phyloP scores from a whole-genome alignment of 2,888 invertebrate species.

The Caenorhabditis doughertyi region DNA sequence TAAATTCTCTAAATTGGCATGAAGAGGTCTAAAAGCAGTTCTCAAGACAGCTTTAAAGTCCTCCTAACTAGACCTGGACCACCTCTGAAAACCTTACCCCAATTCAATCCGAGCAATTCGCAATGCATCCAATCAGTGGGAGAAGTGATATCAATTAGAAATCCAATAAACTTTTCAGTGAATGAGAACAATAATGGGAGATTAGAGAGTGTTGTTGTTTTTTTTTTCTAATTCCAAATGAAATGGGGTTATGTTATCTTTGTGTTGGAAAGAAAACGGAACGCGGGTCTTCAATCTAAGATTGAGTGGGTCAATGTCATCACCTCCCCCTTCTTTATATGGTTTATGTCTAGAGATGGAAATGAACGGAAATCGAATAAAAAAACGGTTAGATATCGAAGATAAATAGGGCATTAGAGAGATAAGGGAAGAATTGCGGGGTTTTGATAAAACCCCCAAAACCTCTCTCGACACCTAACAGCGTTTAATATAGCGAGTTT shows the following conservation, averaged over 20 bases:
- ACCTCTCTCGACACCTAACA: no score
- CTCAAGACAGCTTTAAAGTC: no score
- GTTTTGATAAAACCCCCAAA: neutral
- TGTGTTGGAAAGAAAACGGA: slow-evolving; percentile 2
- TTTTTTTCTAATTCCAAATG: neutral
- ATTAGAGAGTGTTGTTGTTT: neutral
- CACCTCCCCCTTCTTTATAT: slow-evolving; percentile 8
- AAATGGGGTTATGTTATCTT: slow-evolving; percentile 42
- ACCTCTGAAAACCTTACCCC: slow-evolving; percentile 31
- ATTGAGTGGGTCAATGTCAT: slow-evolving; percentile 36
- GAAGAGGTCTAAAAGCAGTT: no score
- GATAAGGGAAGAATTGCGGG: neutral
- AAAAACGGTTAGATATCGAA: neutral
- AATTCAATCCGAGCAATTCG: slow-evolving; percentile 47
- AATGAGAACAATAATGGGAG: neutral
- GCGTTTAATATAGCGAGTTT: no score
- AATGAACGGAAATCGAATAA: neutral
- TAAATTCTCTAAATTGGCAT: no score
- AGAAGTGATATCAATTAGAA: no score
- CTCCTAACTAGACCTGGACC: neutral
- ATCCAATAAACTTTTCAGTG: neutral
- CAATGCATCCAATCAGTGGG: slow-evolving; percentile 35
- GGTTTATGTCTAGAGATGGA: neutral
- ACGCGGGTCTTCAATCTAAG: neutral
- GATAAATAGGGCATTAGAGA: neutral